Percentiles rank a stretch among this genome's conserved stretches.
Evolutionary conservation across 2,888 invertebrate genomes (phyloP).

Genomic region (Drosophila villosipedis): DNA sequence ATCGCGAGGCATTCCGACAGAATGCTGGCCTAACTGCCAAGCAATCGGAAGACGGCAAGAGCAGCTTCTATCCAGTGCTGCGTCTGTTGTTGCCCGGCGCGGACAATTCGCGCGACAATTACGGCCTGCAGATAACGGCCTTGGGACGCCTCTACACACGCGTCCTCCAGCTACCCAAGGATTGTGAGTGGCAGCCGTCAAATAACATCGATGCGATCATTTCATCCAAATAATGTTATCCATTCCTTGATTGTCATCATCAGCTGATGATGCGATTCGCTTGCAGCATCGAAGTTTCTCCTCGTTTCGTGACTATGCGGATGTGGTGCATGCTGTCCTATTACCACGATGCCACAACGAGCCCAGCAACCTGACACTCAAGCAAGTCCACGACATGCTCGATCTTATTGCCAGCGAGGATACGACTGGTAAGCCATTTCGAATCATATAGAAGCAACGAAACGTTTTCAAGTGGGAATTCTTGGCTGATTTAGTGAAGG

Average conservation of each 20-base stretch:
- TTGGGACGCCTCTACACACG: constrained; percentile 90
- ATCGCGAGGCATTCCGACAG: constrained; percentile 72
- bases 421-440: constrained; percentile 86
- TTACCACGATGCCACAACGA: constrained; percentile 86
- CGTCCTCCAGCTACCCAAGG: constrained; percentile 90
- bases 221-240: neutral
- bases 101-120: constrained; percentile 92
- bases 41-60: constrained; percentile 81
- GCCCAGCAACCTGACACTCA: constrained; percentile 87
- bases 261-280: constrained; percentile 85
- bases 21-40: constrained; percentile 32
- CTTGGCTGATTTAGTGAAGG: constrained; percentile 83
- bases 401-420: constrained; percentile 91
- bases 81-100: constrained; percentile 91
- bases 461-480: neutral
- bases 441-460: neutral
- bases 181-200: constrained; percentile 85
- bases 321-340: constrained; percentile 90
- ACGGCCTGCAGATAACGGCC: constrained; percentile 92
- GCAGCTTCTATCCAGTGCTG: constrained; percentile 90
- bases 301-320: constrained; percentile 90
- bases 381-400: constrained; percentile 90
- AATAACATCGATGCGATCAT: neutral
- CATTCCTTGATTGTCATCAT: neutral
- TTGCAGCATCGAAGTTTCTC: constrained; percentile 70